Evolutionary conservation across 2,113 vertebrate species (phyloP), one percentile per base, ranked within the genome.

Genomic region (Eretmochelys imbricata): DNA sequence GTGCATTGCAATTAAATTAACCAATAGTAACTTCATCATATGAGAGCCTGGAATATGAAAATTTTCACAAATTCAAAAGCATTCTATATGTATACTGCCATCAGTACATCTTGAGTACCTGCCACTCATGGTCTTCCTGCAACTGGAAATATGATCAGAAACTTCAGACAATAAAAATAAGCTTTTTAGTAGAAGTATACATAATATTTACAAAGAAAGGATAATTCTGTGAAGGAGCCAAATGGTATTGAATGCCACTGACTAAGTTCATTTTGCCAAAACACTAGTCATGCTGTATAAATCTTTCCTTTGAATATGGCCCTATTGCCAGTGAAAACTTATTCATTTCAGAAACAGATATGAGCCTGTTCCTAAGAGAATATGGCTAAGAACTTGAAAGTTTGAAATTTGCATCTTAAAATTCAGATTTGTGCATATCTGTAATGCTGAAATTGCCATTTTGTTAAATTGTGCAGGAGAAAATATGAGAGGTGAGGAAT

Each of bases 371-470:
- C 76, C 27, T 38, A 93, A 82, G 82, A 8, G 5, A 46, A 89
- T 86, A 38, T 0, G 0, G 4, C 0, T 1, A 31, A 54, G 51
- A 76, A 80, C 79, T 65, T 79, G 0, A 1, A 25, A 17, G 14
- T 91, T 94, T 92, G 29, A 9, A 13, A 8, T 14, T 62, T 49
- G 1, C 85, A 25, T 59, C 92, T 87, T 46, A 80, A 48, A 10
- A 49, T 5, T 72, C 3, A 6, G 0, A 0, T 85, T 84, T 85
- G 24, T 81, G 3, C 46, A 4, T 19, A 1, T 27, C 84, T 35
- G 35, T 2, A 62, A 62, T 49, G 65, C 65, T 80, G 79, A 31
- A 87, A 2, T 35, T 93, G 86, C 5, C 10, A 19, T 80, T 81
- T 31, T n/a, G 3, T 76, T 59, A 80, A 88, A 88, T 27, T 78